Conservation (phyloP, 2,113 vertebrate species). For the Phylloscopus whistleri region DNA sequence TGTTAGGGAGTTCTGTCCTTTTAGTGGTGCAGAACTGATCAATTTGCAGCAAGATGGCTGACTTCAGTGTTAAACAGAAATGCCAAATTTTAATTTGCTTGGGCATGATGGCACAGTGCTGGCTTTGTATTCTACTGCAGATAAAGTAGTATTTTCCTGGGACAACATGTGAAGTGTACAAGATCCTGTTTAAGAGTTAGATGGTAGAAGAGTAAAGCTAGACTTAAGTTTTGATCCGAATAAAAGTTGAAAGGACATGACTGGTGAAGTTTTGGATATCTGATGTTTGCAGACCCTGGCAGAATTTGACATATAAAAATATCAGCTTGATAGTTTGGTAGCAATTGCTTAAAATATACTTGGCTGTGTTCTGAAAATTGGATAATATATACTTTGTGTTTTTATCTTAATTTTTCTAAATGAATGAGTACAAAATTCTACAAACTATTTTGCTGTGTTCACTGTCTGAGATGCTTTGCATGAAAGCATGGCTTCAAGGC, state of each 20-base stretch:
- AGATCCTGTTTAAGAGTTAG: not conserved
- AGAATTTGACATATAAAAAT: not conserved
- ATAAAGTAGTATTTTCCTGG: not conserved
- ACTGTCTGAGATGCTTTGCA: not conserved
- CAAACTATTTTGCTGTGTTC: not conserved
- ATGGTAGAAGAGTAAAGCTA: not conserved
- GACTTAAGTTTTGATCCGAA: not conserved
- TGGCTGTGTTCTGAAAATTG: not conserved
- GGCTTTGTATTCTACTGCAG: not conserved
- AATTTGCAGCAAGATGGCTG: not conserved
- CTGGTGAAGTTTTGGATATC: not conserved
- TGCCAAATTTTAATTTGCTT: not conserved
- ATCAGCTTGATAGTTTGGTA: not conserved
- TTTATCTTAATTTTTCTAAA: not conserved
- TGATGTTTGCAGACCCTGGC: not conserved
- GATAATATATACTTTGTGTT: not conserved
- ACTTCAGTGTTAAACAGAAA: not conserved
- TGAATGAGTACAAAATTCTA: not conserved
- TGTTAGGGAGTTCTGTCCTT: not conserved
- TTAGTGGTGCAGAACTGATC: not conserved
- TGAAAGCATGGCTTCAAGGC: not conserved
- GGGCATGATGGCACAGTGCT: not conserved
- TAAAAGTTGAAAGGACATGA: not conserved
- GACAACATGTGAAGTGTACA: not conserved
- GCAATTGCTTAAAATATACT: not conserved